Conservation (phyloP, 2,888 invertebrate genomes). For the Melieria picta region DNA sequence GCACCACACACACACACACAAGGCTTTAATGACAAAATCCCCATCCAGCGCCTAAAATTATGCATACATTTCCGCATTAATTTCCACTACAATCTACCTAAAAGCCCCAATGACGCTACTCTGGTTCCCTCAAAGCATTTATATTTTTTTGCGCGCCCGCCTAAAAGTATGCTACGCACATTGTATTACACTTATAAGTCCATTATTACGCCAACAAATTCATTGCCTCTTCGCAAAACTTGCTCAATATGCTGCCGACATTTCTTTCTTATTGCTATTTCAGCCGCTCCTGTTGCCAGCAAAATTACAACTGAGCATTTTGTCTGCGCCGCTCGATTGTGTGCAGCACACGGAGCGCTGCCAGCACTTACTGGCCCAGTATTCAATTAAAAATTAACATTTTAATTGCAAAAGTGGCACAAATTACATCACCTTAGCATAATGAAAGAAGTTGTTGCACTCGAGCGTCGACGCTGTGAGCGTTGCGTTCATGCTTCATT, state of each 20-base stretch:
- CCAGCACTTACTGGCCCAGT: neutral
- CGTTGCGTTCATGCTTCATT: neutral
- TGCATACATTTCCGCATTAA: too few species aligned
- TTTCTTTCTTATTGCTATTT: too few species aligned
- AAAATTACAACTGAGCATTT: too few species aligned
- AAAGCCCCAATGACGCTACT: too few species aligned
- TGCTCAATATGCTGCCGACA: neutral
- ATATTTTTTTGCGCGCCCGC: neutral
- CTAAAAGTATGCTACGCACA: constrained; percentile 16
- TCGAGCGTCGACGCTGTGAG: constrained; percentile 1
- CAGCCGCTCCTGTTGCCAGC: too few species aligned
- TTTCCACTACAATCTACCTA: too few species aligned
- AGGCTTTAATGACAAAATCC: too few species aligned
- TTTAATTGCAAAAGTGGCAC: constrained; percentile 55
- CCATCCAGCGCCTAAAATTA: too few species aligned
- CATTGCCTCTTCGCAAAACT: neutral
- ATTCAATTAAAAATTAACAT: constrained; percentile 61
- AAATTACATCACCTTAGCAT: constrained; percentile 22
- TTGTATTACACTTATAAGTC: neutral
- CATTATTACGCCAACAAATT: neutral
- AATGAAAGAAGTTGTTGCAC: constrained; percentile 43
- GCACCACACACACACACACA: too few species aligned
- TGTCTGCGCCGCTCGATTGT: too few species aligned
- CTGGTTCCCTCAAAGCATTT: too few species aligned
- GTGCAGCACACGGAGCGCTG: too few species aligned